Percentiles rank a stretch among this genome's conserved stretches.
Conservation (phyloP, 2,113 vertebrate species). For the Atherinomorus stipes region DNA sequence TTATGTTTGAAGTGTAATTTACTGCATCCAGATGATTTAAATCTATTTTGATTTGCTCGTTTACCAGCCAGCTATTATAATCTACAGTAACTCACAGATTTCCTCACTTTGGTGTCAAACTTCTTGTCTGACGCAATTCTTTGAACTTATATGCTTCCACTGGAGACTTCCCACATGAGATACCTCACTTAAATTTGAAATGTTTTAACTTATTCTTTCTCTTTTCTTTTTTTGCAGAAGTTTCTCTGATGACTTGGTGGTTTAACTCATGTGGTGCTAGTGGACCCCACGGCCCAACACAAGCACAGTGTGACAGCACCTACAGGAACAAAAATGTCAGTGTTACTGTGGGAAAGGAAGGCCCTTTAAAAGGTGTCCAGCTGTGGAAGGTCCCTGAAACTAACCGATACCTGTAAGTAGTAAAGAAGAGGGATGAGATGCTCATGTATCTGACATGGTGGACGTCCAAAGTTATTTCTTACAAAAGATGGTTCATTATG, state of each 20-base stretch:
- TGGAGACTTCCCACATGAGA: too few species aligned
- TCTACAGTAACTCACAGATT: too few species aligned
- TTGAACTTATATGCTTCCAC: too few species aligned
- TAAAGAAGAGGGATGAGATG: not conserved
- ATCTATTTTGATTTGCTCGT: constrained; percentile 3
- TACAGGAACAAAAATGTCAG: constrained; percentile 86
- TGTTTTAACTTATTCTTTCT: not conserved
- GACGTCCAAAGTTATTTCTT: too few species aligned
- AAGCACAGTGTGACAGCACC: constrained; percentile 88
- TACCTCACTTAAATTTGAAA: too few species aligned
- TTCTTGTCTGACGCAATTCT: too few species aligned
- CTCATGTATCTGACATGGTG: not conserved
- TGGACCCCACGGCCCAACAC: constrained; percentile 86
- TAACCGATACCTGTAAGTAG: constrained; percentile 86
- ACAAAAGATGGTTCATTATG: too few species aligned
- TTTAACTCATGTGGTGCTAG: constrained; percentile 90
- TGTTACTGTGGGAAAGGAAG: constrained; percentile 84
- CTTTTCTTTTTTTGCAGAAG: constrained; percentile 61
- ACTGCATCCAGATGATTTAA: constrained; percentile 15
- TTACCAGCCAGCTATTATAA: too few species aligned
- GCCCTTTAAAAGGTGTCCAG: constrained; percentile 85
- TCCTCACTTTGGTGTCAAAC: too few species aligned
- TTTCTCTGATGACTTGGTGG: constrained; percentile 83
- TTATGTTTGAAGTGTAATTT: too few species aligned
- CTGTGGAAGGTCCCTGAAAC: constrained; percentile 88